Evolutionary conservation across 2,888 invertebrate genomes (phyloP).

Genomic region (Volucella inflata): DNA sequence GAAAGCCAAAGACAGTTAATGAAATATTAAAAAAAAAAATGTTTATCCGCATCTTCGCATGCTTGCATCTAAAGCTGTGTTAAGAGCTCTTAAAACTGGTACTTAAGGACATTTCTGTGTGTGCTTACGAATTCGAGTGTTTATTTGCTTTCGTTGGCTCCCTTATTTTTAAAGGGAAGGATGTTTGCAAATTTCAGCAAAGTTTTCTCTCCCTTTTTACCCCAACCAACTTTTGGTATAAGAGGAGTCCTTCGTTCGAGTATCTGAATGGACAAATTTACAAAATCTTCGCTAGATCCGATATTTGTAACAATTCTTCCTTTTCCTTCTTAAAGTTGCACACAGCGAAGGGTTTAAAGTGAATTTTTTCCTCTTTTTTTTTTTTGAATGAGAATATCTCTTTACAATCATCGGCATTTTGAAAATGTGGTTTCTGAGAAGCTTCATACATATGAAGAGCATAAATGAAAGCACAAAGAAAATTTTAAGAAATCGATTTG

Average conservation of each 20-base stretch:
- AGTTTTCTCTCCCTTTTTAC: background rate
- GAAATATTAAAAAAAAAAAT: background rate
- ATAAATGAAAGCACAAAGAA: background rate
- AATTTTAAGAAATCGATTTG: background rate
- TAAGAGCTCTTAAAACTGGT: conserved; percentile 2
- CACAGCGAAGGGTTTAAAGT: background rate
- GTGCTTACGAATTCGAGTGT: background rate
- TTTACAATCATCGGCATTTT: conserved; percentile 23
- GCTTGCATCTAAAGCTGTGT: background rate
- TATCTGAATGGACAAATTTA: conserved; percentile 10
- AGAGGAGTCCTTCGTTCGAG: background rate
- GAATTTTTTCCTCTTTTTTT: background rate
- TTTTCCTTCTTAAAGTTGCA: background rate
- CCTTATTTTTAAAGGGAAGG: no score
- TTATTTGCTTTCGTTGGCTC: background rate
- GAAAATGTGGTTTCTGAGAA: conserved; percentile 6
- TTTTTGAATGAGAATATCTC: background rate
- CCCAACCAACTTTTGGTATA: no score
- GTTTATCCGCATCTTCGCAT: background rate
- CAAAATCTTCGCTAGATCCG: background rate
- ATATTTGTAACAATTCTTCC: background rate
- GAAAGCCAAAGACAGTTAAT: background rate
- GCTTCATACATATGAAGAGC: background rate
- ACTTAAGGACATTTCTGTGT: conserved; percentile 21
- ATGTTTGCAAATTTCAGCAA: background rate